Base-by-base conservation (phyloP, 2,797 vertebrate genomes). In the Poecilia picta region DNA sequence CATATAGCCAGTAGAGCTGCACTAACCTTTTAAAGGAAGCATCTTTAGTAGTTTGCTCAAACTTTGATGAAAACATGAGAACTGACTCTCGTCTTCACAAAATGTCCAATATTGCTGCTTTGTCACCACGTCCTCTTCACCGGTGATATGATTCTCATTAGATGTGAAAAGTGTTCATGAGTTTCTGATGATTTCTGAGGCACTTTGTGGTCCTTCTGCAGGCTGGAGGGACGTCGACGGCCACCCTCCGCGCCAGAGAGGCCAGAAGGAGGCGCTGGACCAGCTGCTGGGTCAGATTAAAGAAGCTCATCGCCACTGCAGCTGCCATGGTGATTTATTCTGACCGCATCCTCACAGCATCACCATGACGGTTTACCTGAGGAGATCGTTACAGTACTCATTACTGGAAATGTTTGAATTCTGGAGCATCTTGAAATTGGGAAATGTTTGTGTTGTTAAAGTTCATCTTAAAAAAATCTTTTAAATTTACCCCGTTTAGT, bases 221-320 rank as follows among this genome's bases (percentile, higher is more conserved):
- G 97, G 96, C 91, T 98, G 97, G 97, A 93, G 97, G 76, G 97
- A 97, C 73, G 93, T 96, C 0, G 97, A 98, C 0, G 96, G 96
- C 4, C 94, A 96, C 0, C 88, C 93, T 0, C 96, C 96, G 0
- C 94, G 97, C 46, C 94, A 95, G 74, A 93, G 93, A 80, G 96
- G 96, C 66, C 96, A 97, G 89, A 95, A 95, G 20, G 97, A 97
- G 88, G 96, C 95, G 8, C 90, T 98, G 59, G 97, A 97, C 86
- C 96, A 96, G 74, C 95, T 98, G 1, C 94, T 98, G 16, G 90
- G 92, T 33, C 96, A 97, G 89, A 96, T 98, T 90, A 98, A 97
- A 90, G 97, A 96, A 0, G 91, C 95, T 72, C 97, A 98, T 85
- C 96, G 95, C 81, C 95, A 97, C 89, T 97, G 97, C 8, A 86